Percentiles rank a stretch among this genome's conserved stretches.
Conservation (phyloP, 2,797 vertebrate species). For the Acestrorhynchus altus region DNA sequence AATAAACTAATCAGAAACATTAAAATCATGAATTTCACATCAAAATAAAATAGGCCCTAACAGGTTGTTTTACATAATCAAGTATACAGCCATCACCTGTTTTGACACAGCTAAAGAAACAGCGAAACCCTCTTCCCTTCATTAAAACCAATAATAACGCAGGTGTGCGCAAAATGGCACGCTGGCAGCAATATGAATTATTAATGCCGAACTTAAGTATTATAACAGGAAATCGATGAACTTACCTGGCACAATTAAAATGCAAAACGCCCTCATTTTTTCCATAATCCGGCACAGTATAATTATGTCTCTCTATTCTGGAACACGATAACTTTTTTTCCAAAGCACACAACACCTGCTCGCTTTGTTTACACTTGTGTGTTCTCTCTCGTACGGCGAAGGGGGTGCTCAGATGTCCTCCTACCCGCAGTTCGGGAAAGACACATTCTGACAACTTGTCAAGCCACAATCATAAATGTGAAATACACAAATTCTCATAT, state of each 20-base stretch:
- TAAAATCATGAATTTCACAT: conserved; percentile 53
- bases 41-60: conserved; percentile 59
- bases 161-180: conserved; percentile 82
- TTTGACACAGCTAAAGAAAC: conserved; percentile 60
- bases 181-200: conserved; percentile 83
- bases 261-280: conserved; percentile 76
- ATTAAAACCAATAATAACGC: conserved; percentile 78
- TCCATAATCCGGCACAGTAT: conserved; percentile 81
- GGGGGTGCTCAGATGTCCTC: conserved; percentile 70
- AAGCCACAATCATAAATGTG: conserved; percentile 50
- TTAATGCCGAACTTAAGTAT: conserved; percentile 87
- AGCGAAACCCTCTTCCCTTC: conserved; percentile 70
- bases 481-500: conserved; percentile 49
- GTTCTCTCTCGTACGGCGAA: conserved; percentile 68
- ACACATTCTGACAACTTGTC: conserved; percentile 49
- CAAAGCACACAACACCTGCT: conserved; percentile 84
- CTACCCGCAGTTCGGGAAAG: conserved; percentile 57
- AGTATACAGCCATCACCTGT: conserved; percentile 64
- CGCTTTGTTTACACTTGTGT: conserved; percentile 79
- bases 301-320: conserved; percentile 85
- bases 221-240: conserved; percentile 86
- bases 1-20: conserved; percentile 61
- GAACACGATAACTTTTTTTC: conserved; percentile 75
- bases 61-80: conserved; percentile 72
- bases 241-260: conserved; percentile 86